A percentile compares a stretch with the other conserved stretches of the same genome.
These are phyloP conservation scores for Yponomeuta malinellus DNA, from an alignment of 2,888 invertebrate species.

Conservation along the genomic window DNA sequence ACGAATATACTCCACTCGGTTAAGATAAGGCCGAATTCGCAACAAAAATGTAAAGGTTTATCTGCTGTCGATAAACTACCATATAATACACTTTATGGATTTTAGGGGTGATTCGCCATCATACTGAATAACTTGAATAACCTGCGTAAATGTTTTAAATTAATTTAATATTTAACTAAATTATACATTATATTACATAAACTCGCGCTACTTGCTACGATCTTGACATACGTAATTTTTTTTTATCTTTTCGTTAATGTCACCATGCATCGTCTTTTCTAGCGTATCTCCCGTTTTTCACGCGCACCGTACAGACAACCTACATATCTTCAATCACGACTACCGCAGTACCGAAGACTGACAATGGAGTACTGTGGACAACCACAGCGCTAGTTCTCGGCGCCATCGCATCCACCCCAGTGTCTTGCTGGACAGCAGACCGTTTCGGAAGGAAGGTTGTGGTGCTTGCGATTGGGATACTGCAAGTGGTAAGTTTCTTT, in stretches of 20 bases:
- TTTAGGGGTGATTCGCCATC: no score
- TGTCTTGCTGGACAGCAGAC: constrained; percentile 41
- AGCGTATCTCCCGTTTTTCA: constrained; percentile 47
- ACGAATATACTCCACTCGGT: no score
- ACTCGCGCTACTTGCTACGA: no score
- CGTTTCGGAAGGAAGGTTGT: constrained; percentile 46
- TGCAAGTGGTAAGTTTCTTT: constrained; percentile 51
- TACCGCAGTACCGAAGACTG: constrained; percentile 35
- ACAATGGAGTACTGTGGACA: constrained; percentile 44
- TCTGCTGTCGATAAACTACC: no score
- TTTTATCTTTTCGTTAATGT: background rate
- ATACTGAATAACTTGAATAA: no score
- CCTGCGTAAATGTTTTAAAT: no score
- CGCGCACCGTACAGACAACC: constrained; percentile 51
- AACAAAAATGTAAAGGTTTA: no score
- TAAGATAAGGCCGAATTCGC: no score
- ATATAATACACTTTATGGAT: no score
- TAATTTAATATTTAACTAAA: no score
- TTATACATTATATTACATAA: no score
- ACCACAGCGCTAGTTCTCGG: constrained; percentile 43
- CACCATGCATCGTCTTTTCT: background rate
- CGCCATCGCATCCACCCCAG: constrained; percentile 36
- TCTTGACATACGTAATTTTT: background rate
- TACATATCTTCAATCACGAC: constrained; percentile 44
- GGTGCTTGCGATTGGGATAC: constrained; percentile 44